Evolutionary conservation across 1,140 invertebrate species (phyloP).

Genomic region (Sarcophaga peregrina): DNA sequence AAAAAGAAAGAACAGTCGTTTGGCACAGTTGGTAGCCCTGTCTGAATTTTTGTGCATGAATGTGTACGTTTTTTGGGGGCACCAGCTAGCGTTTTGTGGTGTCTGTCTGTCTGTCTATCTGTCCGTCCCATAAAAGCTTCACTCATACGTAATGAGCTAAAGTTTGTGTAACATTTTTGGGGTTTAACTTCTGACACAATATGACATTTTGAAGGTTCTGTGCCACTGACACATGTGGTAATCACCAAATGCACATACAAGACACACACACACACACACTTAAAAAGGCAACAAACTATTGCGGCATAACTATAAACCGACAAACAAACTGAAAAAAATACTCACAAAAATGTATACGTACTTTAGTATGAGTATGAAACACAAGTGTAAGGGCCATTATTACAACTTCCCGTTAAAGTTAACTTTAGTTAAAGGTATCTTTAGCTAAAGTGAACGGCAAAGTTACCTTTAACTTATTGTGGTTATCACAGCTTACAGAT

Average conservation of each 20-base stretch:
- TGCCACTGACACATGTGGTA: constrained; percentile 23
- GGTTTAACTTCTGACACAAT: constrained; percentile 18
- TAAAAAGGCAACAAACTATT: not conserved
- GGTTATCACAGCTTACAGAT: no score
- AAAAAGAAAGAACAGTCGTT: no score
- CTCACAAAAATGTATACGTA: not conserved
- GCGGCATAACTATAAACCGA: not conserved
- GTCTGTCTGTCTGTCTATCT: not conserved
- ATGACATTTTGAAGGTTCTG: constrained; percentile 8
- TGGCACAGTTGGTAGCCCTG: no score
- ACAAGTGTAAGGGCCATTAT: no score
- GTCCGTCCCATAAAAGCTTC: not conserved
- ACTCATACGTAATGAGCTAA: constrained; percentile 2
- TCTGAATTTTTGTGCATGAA: no score
- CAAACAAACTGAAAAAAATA: not conserved
- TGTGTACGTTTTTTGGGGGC: no score
- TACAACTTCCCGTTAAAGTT: no score
- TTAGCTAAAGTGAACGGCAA: no score
- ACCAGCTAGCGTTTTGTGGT: no score
- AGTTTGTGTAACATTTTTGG: constrained; percentile 10
- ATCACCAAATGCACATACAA: no score
- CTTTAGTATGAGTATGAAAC: not conserved
- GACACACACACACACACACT: not conserved
- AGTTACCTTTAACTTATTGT: no score
- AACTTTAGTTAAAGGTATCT: no score